A percentile compares a stretch with the other conserved stretches of the same genome.
phyloP scores from a whole-genome alignment of 2,888 invertebrate species.

The Iselma pallidipennis region DNA sequence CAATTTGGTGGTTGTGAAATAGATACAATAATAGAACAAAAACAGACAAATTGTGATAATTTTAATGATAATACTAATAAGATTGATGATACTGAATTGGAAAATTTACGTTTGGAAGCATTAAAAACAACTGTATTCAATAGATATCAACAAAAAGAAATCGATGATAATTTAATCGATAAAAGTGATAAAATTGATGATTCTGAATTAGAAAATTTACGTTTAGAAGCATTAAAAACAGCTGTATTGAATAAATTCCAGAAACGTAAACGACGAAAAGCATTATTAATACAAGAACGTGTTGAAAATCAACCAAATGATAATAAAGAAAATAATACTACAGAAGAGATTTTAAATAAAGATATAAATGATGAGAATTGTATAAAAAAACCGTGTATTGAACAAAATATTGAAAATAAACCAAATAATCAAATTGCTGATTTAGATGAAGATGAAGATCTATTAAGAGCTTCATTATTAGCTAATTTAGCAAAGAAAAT shows the following conservation, averaged over 20 bases:
- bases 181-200: constrained; percentile 47
- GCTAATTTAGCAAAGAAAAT: constrained; percentile 65
- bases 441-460: constrained; percentile 64
- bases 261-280: constrained; percentile 42
- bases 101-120: constrained; percentile 66
- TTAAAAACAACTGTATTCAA: constrained; percentile 68
- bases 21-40: neutral
- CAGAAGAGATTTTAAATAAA: constrained; percentile 35
- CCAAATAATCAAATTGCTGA: constrained; percentile 16
- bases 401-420: constrained; percentile 1
- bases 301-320: constrained; percentile 37
- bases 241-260: constrained; percentile 68
- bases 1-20: neutral
- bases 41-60: neutral
- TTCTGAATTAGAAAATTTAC: constrained; percentile 64
- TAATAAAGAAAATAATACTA: constrained; percentile 34
- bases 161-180: neutral
- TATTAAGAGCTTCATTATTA: constrained; percentile 63
- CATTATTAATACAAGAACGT: neutral
- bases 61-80: constrained; percentile 15
- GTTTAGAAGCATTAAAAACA: constrained; percentile 70
- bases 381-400: constrained; percentile 23
- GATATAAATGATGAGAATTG: constrained; percentile 50
- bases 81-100: constrained; percentile 62
- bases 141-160: constrained; percentile 59